A percentile compares a stretch with the other conserved stretches of the same genome.
phyloP scores from a whole-genome alignment of 2,797 vertebrate species.

The Takifugu rubripes region DNA sequence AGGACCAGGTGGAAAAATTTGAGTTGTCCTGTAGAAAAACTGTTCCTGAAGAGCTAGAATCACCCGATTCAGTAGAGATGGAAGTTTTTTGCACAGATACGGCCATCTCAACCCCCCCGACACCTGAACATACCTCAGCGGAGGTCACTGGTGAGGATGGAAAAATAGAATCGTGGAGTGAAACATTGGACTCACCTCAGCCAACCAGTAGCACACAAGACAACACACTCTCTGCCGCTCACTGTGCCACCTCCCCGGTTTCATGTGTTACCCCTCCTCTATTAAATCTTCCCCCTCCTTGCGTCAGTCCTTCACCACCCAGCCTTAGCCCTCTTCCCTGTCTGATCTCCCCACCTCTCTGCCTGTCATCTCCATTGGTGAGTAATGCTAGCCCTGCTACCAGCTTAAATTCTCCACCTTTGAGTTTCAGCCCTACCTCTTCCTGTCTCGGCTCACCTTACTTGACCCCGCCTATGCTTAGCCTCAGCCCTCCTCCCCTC shows the following conservation, averaged over 20 bases:
- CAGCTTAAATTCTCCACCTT: slow-evolving; percentile 56
- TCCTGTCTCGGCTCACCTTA: slow-evolving; percentile 69
- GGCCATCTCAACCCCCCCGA: slow-evolving; percentile 16
- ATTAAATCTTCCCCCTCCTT: slow-evolving; percentile 61
- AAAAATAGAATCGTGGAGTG: slow-evolving; percentile 17
- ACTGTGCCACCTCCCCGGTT: slow-evolving; percentile 33
- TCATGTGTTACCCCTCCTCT: slow-evolving; percentile 49
- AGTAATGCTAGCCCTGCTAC: slow-evolving; percentile 41
- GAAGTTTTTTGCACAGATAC: slow-evolving; percentile 9
- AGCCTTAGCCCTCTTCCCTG: slow-evolving; percentile 61
- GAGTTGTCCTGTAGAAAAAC: slow-evolving; percentile 25
- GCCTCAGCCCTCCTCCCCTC: slow-evolving; percentile 63
- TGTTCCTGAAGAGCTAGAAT: slow-evolving; percentile 33
- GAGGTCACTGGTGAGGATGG: slow-evolving; percentile 42
- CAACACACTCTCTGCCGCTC: slow-evolving; percentile 20
- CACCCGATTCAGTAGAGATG: slow-evolving; percentile 18
- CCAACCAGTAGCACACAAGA: slow-evolving; percentile 29
- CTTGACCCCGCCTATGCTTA: slow-evolving; percentile 69
- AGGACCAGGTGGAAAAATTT: slow-evolving; percentile 21
- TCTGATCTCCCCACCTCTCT: slow-evolving; percentile 54
- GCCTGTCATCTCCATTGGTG: slow-evolving; percentile 38
- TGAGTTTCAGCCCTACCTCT: slow-evolving; percentile 67
- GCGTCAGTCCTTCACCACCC: slow-evolving; percentile 41
- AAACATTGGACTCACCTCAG: slow-evolving; percentile 22
- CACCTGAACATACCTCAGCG: slow-evolving; percentile 39